These are phyloP conservation scores for Anolis carolinensis DNA, from an alignment of 2,113 vertebrate genomes.

Conservation along the genomic window DNA sequence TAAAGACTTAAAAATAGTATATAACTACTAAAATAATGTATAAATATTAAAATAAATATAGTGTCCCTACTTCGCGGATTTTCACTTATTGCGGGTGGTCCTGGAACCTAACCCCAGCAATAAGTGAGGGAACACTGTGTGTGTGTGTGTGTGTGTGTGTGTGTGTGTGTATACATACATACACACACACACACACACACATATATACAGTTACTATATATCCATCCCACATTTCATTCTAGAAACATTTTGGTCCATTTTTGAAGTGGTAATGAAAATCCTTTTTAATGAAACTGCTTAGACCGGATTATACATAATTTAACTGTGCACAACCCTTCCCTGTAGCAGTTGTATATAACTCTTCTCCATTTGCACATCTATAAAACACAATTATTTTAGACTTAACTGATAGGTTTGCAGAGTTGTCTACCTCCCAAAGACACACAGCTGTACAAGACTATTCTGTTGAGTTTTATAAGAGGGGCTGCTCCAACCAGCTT, in stretches of 20 bases:
- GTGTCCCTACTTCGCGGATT: too few relatives aligned
- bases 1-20: too few relatives aligned
- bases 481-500: background rate
- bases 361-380: slow-evolving; percentile 25
- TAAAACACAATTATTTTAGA: slow-evolving; percentile 33
- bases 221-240: slow-evolving; percentile 32
- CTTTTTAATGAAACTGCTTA: slow-evolving; percentile 11
- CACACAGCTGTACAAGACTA: background rate
- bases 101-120: too few relatives aligned
- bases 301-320: slow-evolving; percentile 9
- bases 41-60: too few relatives aligned
- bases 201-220: too few relatives aligned
- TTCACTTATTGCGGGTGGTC: too few relatives aligned
- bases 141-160: background rate
- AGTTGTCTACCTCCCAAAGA: background rate
- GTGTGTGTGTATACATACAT: too few relatives aligned
- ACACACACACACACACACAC: too few relatives aligned
- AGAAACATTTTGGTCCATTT: slow-evolving; percentile 47
- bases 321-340: slow-evolving; percentile 15
- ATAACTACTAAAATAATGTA: too few relatives aligned
- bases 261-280: slow-evolving; percentile 45
- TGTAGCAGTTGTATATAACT: background rate
- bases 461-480: background rate
- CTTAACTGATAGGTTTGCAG: background rate
- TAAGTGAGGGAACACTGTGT: too few relatives aligned